These are phyloP conservation scores for Papilio dardanus DNA, from an alignment of 1,140 invertebrate genomes.

Conservation along the genomic window DNA sequence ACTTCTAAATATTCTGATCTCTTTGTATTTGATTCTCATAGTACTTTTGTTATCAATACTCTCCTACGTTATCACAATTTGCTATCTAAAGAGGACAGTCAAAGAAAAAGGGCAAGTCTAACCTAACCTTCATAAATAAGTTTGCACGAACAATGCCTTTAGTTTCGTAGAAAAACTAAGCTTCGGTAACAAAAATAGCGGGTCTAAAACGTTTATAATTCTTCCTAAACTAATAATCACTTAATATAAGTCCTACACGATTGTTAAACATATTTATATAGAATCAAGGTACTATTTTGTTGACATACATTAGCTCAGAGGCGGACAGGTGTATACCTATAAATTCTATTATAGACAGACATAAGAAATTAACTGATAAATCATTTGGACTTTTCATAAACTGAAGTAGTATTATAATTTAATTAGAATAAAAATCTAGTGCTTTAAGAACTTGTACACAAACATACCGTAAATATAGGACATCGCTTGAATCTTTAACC, in stretches of 20 bases:
- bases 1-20: background rate
- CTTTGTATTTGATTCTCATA: background rate
- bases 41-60: background rate
- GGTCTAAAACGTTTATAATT: background rate
- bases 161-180: background rate
- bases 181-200: background rate
- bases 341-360: background rate
- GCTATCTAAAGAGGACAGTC: background rate
- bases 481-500: too few relatives aligned
- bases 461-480: too few relatives aligned
- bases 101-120: background rate
- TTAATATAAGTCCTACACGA: constrained; percentile 7
- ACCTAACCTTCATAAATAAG: background rate
- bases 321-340: constrained; percentile 25
- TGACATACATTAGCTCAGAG: constrained; percentile 1
- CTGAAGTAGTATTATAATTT: background rate
- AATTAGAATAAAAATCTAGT: background rate
- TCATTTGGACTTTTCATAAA: background rate
- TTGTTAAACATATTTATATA: constrained; percentile 35
- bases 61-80: background rate
- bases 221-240: background rate
- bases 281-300: background rate
- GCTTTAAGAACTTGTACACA: too few relatives aligned
- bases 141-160: background rate
- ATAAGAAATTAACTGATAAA: background rate